Evolutionary conservation across 2,888 invertebrate species (phyloP), one percentile per base, ranked within the genome.

Genomic region (Archaeoteleia sp.): DNA sequence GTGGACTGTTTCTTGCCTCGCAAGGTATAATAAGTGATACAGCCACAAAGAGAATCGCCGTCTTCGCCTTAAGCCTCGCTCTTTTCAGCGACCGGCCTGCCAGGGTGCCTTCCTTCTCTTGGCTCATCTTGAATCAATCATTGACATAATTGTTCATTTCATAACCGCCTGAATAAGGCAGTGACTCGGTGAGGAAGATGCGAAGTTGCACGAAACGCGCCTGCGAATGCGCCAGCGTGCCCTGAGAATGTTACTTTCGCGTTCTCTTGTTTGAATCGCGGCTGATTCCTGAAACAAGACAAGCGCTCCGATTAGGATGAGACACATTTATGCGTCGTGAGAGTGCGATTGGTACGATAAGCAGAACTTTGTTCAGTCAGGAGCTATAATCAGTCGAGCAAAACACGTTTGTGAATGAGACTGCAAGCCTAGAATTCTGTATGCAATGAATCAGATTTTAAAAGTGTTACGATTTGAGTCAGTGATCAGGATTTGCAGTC

Each of bases 1-100:
- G 95, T 37, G 95, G 94, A 77, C 91, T 90, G 87, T 95, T 95
- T 67, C 89, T 88, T 43, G 84, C 83, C 14, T 70, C 74, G 58
- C 78, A 77, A 8, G 71, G 66, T 25, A 74, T 65, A 68, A 76
- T 42, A 48, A 81, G 55, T 35, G 68, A 76, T 35, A 62, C 48
- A 12, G 81, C 60, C 17, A 75, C 51, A 35, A 76, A 61, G 10
- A 76, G 39, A 8, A 78, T 46, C n/a, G 53, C 12, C 42, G 42
- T 46, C 34, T 55, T 57, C 12, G 39, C 30, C 25, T 77, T 78
- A 67, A 74, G 68, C 37, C 78, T 71, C 1, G 74, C 63, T 14
- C 76, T 71, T 53, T 72, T 73, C 30, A 42, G 42, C 9, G 63
- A 65, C 9, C 63, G 55, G 12, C 49, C 48, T 34, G 35, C 9